Percentiles rank a stretch among this genome's conserved stretches.
Evolutionary conservation across 2,888 invertebrate species (phyloP).

Genomic region (Mimas tiliae): DNA sequence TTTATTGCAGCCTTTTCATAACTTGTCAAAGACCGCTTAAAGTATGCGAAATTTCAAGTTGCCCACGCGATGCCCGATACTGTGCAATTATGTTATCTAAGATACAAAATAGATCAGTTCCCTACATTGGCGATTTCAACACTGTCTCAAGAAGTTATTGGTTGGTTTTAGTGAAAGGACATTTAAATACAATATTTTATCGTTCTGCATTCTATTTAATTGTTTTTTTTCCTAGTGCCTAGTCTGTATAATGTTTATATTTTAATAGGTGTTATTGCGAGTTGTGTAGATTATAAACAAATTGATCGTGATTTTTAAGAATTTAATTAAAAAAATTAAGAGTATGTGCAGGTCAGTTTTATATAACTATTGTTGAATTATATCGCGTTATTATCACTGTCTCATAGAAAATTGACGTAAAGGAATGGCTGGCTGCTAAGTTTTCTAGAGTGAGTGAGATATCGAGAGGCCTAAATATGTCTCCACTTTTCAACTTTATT

Average conservation of each 20-base stretch:
- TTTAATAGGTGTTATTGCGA: not conserved
- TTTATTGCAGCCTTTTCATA: not conserved
- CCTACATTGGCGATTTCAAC: conserved; percentile 19
- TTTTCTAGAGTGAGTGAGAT: no score
- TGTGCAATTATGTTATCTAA: conserved; percentile 15
- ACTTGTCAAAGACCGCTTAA: not conserved
- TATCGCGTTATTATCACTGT: no score
- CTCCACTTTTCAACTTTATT: no score
- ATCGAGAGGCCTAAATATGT: no score
- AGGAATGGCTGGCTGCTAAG: no score
- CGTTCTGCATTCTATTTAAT: not conserved
- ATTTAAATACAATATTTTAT: conserved; percentile 22
- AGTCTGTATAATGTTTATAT: not conserved
- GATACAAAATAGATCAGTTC: conserved; percentile 18
- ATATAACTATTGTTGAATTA: no score
- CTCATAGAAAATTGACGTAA: no score
- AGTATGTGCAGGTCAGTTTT: no score
- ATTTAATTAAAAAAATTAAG: no score
- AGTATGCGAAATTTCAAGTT: conserved; percentile 2
- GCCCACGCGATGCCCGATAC: conserved; percentile 9
- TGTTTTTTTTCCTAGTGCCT: not conserved
- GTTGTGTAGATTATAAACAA: no score
- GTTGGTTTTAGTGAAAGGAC: conserved; percentile 20
- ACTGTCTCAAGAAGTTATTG: not conserved
- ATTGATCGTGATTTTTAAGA: no score